These are phyloP conservation scores for Manis pentadactyla DNA, from an alignment of 2,797 vertebrate genomes.

Conservation along the genomic window DNA sequence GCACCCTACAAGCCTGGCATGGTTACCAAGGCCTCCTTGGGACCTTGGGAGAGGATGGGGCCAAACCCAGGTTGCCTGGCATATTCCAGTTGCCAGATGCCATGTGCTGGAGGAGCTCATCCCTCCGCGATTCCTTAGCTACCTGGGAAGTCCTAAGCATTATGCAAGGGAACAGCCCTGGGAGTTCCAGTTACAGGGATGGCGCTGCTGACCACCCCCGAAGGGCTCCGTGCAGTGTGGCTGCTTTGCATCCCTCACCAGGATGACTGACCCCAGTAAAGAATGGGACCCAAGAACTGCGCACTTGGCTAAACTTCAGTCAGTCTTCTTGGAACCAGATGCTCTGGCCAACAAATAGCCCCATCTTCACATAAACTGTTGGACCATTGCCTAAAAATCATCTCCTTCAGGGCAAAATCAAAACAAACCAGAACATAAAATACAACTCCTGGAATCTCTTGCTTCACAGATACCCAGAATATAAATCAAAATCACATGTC, in stretches of 20 bases:
- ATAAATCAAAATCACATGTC: background rate
- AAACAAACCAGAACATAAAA: too few species aligned
- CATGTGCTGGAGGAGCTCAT: background rate
- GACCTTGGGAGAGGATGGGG: background rate
- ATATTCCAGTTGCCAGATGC: background rate
- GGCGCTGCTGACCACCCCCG: background rate
- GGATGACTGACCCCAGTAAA: background rate
- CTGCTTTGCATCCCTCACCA: background rate
- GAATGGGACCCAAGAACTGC: background rate
- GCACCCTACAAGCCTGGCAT: background rate
- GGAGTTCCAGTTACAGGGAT: too few species aligned
- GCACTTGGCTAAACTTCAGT: background rate
- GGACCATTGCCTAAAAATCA: background rate
- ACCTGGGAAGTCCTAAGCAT: background rate
- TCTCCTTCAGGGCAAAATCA: background rate
- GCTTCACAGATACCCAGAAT: background rate
- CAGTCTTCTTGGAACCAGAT: too few species aligned
- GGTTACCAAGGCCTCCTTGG: background rate
- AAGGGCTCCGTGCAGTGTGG: background rate
- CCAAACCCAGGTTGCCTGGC: background rate
- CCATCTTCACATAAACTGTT: background rate
- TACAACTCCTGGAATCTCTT: background rate
- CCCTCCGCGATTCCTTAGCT: background rate
- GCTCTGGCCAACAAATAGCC: background rate
- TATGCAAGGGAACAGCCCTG: background rate